Evolutionary conservation across 2,797 vertebrate species (phyloP).

Genomic region (Mus caroli): DNA sequence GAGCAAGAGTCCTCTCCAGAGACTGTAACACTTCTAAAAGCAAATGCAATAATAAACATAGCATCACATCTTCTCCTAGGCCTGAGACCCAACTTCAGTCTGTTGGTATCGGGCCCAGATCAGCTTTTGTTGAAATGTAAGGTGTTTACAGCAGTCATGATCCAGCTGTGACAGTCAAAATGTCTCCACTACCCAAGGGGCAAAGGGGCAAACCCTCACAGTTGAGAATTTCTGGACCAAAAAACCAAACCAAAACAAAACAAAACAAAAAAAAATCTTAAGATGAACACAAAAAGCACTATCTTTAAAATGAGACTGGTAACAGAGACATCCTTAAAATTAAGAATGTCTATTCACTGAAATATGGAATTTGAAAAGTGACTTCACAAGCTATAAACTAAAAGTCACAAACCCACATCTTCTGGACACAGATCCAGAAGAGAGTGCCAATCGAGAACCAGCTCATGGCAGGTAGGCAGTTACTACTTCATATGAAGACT

Average conservation of each 20-base stretch:
- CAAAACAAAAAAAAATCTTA: not conserved
- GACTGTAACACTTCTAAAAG: not conserved
- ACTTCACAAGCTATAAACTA: not conserved
- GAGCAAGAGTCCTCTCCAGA: not conserved
- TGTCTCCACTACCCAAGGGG: not conserved
- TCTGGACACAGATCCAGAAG: not conserved
- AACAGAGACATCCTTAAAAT: not conserved
- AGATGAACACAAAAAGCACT: not conserved
- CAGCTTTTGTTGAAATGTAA: not conserved
- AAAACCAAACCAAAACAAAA: too few species aligned
- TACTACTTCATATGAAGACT: not conserved
- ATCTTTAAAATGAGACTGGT: not conserved
- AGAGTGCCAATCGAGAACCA: not conserved
- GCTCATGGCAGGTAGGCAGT: not conserved
- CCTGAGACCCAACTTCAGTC: not conserved
- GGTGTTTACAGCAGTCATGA: not conserved
- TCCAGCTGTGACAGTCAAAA: not conserved
- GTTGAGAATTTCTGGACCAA: not conserved
- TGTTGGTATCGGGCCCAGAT: accelerated
- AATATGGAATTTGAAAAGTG: not conserved
- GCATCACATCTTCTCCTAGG: accelerated
- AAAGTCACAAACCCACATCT: not conserved
- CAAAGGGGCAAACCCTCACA: not conserved
- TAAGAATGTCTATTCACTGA: not conserved
- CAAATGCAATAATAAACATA: not conserved